phyloP scores from a whole-genome alignment of 2,113 vertebrate genomes.

The Eulemur rufifrons region DNA sequence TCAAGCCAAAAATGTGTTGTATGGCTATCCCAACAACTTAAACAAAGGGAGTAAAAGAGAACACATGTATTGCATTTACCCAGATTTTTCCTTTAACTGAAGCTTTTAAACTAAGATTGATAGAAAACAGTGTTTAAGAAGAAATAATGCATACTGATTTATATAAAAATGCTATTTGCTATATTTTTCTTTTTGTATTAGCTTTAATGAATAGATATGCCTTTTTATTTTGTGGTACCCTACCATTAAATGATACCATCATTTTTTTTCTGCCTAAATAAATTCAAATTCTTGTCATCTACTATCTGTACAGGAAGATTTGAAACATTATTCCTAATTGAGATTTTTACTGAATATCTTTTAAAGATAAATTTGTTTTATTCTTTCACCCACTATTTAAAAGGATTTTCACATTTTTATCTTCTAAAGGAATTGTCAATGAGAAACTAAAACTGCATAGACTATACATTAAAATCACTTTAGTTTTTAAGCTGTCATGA shows the following conservation, averaged over 20 bases:
- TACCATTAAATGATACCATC: conserved; percentile 88
- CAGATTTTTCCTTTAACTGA: conserved; percentile 74
- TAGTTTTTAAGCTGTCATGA: conserved; percentile 94
- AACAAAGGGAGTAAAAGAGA: conserved; percentile 72
- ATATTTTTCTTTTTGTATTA: conserved; percentile 87
- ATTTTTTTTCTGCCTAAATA: conserved; percentile 86
- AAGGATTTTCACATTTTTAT: conserved; percentile 93
- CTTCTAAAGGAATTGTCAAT: conserved; percentile 92
- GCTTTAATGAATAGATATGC: conserved; percentile 87
- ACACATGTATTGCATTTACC: conserved; percentile 73
- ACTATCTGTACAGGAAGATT: conserved; percentile 85
- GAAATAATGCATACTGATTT: conserved; percentile 85
- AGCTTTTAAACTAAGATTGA: conserved; percentile 84
- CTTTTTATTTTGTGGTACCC: conserved; percentile 88
- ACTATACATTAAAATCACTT: conserved; percentile 95
- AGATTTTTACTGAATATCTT: conserved; percentile 90
- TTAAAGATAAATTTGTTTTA: conserved; percentile 94
- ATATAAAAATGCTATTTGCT: conserved; percentile 83
- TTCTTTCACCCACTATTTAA: conserved; percentile 92
- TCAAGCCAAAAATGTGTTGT: conserved; percentile 65
- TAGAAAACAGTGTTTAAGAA: conserved; percentile 84
- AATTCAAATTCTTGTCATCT: conserved; percentile 88
- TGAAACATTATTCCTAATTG: conserved; percentile 91
- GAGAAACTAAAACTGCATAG: conserved; percentile 90
- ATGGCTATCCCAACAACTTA: conserved; percentile 71